Percentiles rank a stretch among this genome's conserved stretches.
These are phyloP conservation scores for Trachelus tabidus DNA, from an alignment of 2,888 invertebrate species.

Conservation along the genomic window DNA sequence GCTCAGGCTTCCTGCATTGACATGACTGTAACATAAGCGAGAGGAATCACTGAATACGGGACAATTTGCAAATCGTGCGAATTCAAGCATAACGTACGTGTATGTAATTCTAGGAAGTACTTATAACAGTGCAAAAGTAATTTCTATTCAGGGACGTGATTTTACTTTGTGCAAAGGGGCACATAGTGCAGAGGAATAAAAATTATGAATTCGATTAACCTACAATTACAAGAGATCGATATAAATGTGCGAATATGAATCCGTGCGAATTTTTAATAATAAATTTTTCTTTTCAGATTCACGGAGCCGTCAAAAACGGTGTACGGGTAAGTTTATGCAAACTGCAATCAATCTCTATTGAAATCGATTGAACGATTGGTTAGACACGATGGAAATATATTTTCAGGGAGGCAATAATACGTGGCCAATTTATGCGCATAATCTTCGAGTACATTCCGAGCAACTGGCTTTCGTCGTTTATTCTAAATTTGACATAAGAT, in stretches of 20 bases:
- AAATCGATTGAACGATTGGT: not conserved
- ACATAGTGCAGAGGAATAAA: not conserved
- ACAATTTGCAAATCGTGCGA: not conserved
- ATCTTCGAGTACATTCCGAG: not conserved
- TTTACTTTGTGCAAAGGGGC: not conserved
- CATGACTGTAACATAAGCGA: constrained; percentile 14
- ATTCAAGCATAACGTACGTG: not conserved
- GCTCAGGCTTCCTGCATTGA: constrained; percentile 4
- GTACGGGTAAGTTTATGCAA: not conserved
- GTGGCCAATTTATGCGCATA: not conserved
- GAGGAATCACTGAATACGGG: not conserved
- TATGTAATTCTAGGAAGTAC: not conserved
- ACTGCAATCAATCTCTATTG: not conserved
- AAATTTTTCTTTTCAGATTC: not conserved
- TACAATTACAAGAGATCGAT: not conserved
- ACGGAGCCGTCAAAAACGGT: not conserved
- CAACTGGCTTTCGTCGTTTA: not conserved
- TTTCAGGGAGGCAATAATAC: not conserved
- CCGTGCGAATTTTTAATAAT: not conserved
- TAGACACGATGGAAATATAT: not conserved
- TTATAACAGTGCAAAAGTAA: not conserved
- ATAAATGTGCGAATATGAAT: not conserved
- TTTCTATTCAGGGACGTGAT: not conserved
- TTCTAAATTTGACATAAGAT: not conserved
- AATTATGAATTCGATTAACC: not conserved